Evolutionary conservation across 2,888 invertebrate genomes (phyloP), one percentile per base, ranked within the genome.

Genomic region (Anoplius nigerrimus): DNA sequence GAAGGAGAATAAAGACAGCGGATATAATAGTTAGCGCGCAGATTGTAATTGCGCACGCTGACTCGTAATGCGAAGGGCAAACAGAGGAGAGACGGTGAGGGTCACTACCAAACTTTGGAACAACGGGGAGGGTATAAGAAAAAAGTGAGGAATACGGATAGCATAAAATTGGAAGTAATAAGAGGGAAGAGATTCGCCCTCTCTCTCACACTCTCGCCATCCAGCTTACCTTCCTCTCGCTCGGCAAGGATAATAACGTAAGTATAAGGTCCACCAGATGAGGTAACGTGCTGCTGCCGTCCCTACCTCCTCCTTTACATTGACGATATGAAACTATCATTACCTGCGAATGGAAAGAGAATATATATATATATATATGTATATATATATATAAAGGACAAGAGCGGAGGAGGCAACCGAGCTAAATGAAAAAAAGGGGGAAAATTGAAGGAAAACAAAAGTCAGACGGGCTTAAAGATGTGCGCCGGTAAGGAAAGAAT

Each of bases 251-350:
- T 83, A 84, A 84, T 83, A 75, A 84, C 82, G 78, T 84, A 84
- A 84, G 79, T 84, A 84, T 82, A 83, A 79, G 80, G 81, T 81
- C 74, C 76, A 70, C 42, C 59, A 69, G 74, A 78, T 79, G 68
- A 76, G 62, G 72, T 69, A 65, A 65, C 67, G 63, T 62, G 11
- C 57, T 21, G 43, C 21, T 51, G 54, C 58, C 42, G 27, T 55
- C 74, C 48, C 27, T 48, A 24, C 24, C 51, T 48, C 52, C 22
- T 34, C 43, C 51, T 51, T 34, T 34, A 16, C 55, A 16, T 48
- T 58, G 20, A 52, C 60, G 18, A 16, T 24, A 45, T 16, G 22
- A 46, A 45, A 77, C 79, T 79, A 79, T 79, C 71, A 78, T 80
- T 79, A 80, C 74, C 57, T 53, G 43, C 21, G 43, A 15, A 42